phyloP scores from a whole-genome alignment of 1,140 invertebrate genomes.

The Dendrolimus kikuchii region DNA sequence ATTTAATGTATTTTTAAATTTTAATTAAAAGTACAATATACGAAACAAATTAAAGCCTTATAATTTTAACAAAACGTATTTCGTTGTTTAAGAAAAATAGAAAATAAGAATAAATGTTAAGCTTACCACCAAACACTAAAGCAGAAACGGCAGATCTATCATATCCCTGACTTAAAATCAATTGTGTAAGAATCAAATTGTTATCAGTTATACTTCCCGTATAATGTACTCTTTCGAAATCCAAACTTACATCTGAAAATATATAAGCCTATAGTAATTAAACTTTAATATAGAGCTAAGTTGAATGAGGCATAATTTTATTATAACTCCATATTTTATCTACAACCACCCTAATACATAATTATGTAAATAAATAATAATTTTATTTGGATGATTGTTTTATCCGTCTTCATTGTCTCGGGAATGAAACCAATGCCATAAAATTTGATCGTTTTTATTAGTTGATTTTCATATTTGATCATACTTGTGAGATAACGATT shows the following conservation, averaged over 20 bases:
- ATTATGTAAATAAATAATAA: not conserved
- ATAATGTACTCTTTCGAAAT: constrained; percentile 26
- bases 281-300: not conserved
- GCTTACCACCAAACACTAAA: constrained; percentile 25
- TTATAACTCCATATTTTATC: not conserved
- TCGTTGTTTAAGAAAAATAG: too few relatives aligned
- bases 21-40: not conserved
- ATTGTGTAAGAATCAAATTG: constrained; percentile 12
- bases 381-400: not conserved
- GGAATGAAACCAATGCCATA: too few relatives aligned
- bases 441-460: too few relatives aligned
- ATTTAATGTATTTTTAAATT: not conserved
- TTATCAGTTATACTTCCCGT: constrained; percentile 30
- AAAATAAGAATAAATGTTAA: constrained; percentile 1
- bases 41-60: not conserved
- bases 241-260: constrained; percentile 21
- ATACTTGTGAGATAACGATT: too few relatives aligned
- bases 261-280: not conserved
- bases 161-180: constrained; percentile 29
- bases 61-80: too few relatives aligned
- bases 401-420: too few relatives aligned
- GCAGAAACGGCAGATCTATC: constrained; percentile 13
- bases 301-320: not conserved
- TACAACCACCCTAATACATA: not conserved
- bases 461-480: too few relatives aligned